phyloP scores from a whole-genome alignment of 2,888 invertebrate genomes.

The Zaprionus bogoriensis region DNA sequence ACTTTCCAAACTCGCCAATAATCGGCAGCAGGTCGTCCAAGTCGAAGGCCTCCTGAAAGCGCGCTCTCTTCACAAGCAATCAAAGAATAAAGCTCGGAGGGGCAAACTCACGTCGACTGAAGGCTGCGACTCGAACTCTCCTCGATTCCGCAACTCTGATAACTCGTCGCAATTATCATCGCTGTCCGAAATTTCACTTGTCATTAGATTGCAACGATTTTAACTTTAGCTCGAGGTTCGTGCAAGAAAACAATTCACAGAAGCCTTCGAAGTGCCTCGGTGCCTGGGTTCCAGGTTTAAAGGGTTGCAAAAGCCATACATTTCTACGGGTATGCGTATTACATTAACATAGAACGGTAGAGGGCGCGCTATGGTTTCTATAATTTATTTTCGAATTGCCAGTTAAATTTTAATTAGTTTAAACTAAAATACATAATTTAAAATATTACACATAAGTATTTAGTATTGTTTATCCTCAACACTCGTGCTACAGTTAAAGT shows the following conservation, averaged over 20 bases:
- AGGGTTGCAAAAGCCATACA: constrained; percentile 37
- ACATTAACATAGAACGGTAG: constrained; percentile 11
- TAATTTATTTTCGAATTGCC: constrained; percentile 57
- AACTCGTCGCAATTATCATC: constrained; percentile 72
- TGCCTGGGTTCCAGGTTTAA: neutral
- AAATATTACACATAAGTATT: constrained; percentile 61
- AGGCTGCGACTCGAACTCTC: constrained; percentile 44
- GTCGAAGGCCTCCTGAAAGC: constrained; percentile 85
- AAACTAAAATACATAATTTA: constrained; percentile 58
- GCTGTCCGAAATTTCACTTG: constrained; percentile 56
- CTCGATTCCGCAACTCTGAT: constrained; percentile 61
- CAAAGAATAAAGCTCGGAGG: neutral
- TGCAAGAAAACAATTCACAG: constrained; percentile 7
- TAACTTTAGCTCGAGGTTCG: neutral
- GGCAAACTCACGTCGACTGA: constrained; percentile 54
- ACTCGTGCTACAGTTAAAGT: constrained; percentile 48
- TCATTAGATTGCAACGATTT: constrained; percentile 36
- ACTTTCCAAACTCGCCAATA: constrained; percentile 94
- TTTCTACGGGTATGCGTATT: no score
- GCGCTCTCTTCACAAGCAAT: neutral
- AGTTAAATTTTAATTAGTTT: constrained; percentile 53
- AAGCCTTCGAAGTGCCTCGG: constrained; percentile 40
- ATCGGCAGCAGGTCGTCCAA: constrained; percentile 92
- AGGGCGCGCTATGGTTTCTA: constrained; percentile 9
- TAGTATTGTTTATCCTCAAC: constrained; percentile 24